Percentiles rank a stretch among this genome's conserved stretches.
These are phyloP conservation scores for Tichodroma muraria DNA, from an alignment of 2,113 vertebrate genomes.

Conservation along the genomic window DNA sequence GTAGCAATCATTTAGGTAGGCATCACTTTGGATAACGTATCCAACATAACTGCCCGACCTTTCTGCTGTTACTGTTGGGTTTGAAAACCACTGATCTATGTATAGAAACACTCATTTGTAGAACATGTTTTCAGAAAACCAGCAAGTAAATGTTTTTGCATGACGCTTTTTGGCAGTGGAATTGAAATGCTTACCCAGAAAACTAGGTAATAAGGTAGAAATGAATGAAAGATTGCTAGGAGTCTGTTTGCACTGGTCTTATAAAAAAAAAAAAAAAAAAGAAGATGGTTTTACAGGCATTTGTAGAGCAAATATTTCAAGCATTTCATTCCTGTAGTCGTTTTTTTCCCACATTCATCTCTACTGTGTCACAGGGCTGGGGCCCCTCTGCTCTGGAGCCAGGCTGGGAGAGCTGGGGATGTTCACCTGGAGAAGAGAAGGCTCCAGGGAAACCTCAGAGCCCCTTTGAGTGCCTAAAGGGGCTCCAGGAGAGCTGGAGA, in stretches of 20 bases:
- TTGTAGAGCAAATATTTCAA: background rate
- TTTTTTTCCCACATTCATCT: background rate
- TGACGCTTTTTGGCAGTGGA: background rate
- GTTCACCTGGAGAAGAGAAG: too few relatives aligned
- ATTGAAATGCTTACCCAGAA: background rate
- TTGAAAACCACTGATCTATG: background rate
- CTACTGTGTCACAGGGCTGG: background rate
- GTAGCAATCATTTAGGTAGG: background rate
- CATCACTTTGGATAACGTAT: background rate
- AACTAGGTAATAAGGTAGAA: background rate
- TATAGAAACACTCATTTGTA: background rate
- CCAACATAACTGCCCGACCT: background rate
- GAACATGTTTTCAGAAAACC: background rate
- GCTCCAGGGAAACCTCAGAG: fast-evolving
- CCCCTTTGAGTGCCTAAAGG: fast-evolving
- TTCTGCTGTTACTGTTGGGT: background rate
- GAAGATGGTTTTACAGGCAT: background rate
- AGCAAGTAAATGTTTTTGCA: background rate
- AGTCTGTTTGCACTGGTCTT: background rate
- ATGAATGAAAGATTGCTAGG: background rate
- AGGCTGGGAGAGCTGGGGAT: background rate
- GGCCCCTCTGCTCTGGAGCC: background rate
- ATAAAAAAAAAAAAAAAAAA: background rate
- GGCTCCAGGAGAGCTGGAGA: background rate
- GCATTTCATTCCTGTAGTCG: background rate